Evolutionary conservation across 2,888 invertebrate genomes (phyloP).

Genomic region (Tachystola acroxantha): DNA sequence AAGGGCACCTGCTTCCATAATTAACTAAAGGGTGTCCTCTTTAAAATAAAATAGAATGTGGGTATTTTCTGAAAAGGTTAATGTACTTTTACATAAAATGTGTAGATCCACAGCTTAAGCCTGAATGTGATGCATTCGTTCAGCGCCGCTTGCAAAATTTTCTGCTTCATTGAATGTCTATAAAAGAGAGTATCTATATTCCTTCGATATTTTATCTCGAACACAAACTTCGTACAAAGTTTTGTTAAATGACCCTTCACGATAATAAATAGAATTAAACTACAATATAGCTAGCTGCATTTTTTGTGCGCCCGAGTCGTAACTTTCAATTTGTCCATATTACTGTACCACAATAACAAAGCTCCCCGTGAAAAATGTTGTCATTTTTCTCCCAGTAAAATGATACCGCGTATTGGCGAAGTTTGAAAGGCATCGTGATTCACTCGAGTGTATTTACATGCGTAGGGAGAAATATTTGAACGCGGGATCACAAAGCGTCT

Average conservation of each 20-base stretch:
- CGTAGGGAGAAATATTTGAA: conserved; percentile 39
- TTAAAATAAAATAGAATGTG: neutral
- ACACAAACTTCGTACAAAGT: conserved; percentile 13
- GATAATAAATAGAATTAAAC: conserved; percentile 21
- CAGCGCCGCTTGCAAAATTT: conserved; percentile 28
- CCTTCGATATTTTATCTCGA: conserved; percentile 14
- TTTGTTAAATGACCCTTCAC: conserved; percentile 18
- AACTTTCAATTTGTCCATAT: conserved; percentile 38
- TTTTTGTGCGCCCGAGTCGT: conserved; percentile 26
- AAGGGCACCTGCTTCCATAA: conserved; percentile 10
- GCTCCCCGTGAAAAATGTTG: conserved; percentile 36
- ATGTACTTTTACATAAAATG: conserved; percentile 16
- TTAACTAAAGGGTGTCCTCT: neutral
- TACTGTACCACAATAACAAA: conserved; percentile 32
- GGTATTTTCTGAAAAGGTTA: neutral
- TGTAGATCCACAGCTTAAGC: conserved; percentile 18
- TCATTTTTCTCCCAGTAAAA: conserved; percentile 52
- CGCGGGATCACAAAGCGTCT: conserved; percentile 32
- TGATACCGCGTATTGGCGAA: conserved; percentile 49
- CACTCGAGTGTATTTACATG: conserved; percentile 47
- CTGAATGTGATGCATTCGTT: conserved; percentile 28
- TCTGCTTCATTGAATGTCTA: conserved; percentile 26
- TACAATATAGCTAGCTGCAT: conserved; percentile 18
- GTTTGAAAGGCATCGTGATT: conserved; percentile 44
- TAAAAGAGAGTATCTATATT: conserved; percentile 17